Percentiles rank a stretch among this genome's conserved stretches.
Conservation (phyloP, 37 sponge, comb jelly and placozoan genomes). For the Petrosia ficiformis region DNA sequence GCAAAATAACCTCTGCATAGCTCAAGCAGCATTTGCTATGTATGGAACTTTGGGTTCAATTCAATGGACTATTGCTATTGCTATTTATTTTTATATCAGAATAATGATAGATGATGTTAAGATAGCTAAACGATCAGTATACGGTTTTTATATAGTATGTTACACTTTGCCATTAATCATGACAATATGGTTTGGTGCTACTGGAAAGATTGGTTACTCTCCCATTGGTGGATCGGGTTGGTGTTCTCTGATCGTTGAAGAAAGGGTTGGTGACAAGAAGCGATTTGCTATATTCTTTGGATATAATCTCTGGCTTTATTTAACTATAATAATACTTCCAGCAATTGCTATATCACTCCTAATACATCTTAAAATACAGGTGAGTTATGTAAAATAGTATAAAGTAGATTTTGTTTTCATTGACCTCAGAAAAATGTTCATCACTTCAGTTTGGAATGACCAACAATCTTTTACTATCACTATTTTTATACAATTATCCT, state of each 20-base stretch:
- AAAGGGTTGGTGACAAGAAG: background rate
- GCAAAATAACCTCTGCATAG: conserved; percentile 1
- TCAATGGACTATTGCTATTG: conserved; percentile 65
- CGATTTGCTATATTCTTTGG: conserved; percentile 13
- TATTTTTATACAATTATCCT: too few relatives aligned
- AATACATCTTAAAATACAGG: background rate
- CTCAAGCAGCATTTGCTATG: conserved; percentile 55
- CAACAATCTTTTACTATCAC: background rate
- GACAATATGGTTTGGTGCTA: conserved; percentile 8
- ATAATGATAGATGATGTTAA: conserved; percentile 1
- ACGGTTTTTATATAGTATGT: conserved; percentile 6
- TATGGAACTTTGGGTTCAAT: conserved; percentile 51
- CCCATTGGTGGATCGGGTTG: conserved; percentile 36
- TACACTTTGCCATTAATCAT: conserved; percentile 17
- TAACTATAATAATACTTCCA: conserved; percentile 9
- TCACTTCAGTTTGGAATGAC: background rate
- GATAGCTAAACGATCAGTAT: background rate
- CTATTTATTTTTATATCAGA: conserved; percentile 42
- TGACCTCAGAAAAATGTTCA: too few relatives aligned
- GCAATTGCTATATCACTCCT: conserved; percentile 6
- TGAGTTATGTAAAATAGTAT: too few relatives aligned
- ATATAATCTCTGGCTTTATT: conserved; percentile 28
- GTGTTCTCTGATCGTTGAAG: conserved; percentile 18
- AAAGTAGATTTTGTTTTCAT: too few relatives aligned
- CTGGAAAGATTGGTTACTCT: background rate